These are phyloP conservation scores for Quadriops clusia DNA, from an alignment of 2,888 invertebrate species.

Conservation along the genomic window DNA sequence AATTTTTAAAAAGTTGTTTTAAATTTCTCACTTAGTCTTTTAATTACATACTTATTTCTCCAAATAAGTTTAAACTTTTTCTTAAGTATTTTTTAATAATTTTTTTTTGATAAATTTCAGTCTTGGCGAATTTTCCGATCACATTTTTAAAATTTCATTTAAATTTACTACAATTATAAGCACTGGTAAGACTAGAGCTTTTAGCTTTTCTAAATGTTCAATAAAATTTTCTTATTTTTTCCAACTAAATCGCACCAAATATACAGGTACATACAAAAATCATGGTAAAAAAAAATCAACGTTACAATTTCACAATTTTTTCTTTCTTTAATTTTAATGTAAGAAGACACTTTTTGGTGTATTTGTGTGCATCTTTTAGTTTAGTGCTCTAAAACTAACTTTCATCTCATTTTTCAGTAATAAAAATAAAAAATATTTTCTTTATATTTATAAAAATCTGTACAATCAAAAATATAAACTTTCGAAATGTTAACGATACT, in stretches of 20 bases:
- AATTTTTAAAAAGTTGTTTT: too few relatives aligned
- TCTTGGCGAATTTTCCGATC: slow-evolving; percentile 34
- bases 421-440: too few relatives aligned
- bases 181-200: slow-evolving; percentile 17
- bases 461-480: too few relatives aligned
- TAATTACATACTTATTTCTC: too few relatives aligned
- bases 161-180: slow-evolving; percentile 11
- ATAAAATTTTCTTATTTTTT: slow-evolving; percentile 18
- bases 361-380: slow-evolving; percentile 22
- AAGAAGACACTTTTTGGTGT: slow-evolving; percentile 37
- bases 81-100: slow-evolving; percentile 6
- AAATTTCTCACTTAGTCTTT: too few relatives aligned
- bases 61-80: too few relatives aligned
- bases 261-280: slow-evolving; percentile 14
- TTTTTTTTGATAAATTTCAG: slow-evolving; percentile 25
- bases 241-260: slow-evolving; percentile 14
- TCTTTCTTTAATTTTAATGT: slow-evolving; percentile 12
- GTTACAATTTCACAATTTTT: slow-evolving; percentile 4
- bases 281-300: slow-evolving; percentile 12
- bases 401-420: not conserved
- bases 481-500: too few relatives aligned
- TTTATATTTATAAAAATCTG: too few relatives aligned
- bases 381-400: slow-evolving; percentile 10
- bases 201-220: slow-evolving; percentile 18
- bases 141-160: slow-evolving; percentile 23